These are phyloP conservation scores for Achatina immaculata DNA, from an alignment of 1,140 invertebrate species.

Conservation along the genomic window DNA sequence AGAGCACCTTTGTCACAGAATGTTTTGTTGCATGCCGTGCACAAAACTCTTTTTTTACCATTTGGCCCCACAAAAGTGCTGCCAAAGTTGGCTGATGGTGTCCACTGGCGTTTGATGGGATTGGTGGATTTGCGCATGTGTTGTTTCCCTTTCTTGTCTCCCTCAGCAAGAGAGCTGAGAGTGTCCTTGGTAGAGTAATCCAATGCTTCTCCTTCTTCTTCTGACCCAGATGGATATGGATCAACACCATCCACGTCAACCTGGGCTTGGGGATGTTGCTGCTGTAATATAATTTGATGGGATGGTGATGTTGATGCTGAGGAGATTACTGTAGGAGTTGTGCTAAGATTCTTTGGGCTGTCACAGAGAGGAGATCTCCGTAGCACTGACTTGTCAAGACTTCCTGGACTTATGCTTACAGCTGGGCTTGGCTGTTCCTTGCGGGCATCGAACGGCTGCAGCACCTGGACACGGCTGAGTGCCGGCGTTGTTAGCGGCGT, in stretches of 20 bases:
- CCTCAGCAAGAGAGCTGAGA: slow-evolving; percentile 50
- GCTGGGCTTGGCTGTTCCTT: slow-evolving; percentile 26
- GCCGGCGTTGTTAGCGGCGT: slow-evolving; percentile 76
- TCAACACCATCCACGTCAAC: slow-evolving; percentile 27
- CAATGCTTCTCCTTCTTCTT: slow-evolving; percentile 43
- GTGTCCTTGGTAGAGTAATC: slow-evolving; percentile 60
- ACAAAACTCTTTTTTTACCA: slow-evolving; percentile 90
- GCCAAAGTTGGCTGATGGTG: slow-evolving; percentile 76
- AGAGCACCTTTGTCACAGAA: slow-evolving; percentile 98
- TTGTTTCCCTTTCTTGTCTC: slow-evolving; percentile 68
- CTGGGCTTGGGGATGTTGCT: slow-evolving; percentile 28
- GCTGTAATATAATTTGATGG: slow-evolving; percentile 26
- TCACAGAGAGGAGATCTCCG: slow-evolving; percentile 53
- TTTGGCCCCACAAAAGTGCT: slow-evolving; percentile 67
- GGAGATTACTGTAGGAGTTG: slow-evolving; percentile 56
- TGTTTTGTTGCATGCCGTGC: slow-evolving; percentile 97
- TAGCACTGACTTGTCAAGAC: slow-evolving; percentile 24
- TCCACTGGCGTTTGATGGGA: slow-evolving; percentile 92
- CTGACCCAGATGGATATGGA: slow-evolving; percentile 4
- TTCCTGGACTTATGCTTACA: slow-evolving; percentile 20
- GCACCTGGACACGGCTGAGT: slow-evolving; percentile 85
- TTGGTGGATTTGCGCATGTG: slow-evolving; percentile 85
- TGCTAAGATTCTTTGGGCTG: slow-evolving; percentile 65
- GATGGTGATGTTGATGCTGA: slow-evolving; percentile 46
- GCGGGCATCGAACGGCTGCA: slow-evolving; percentile 30